These are phyloP conservation scores for Odocoileus hemionus DNA, from an alignment of 2,113 vertebrate genomes.

Conservation along the genomic window DNA sequence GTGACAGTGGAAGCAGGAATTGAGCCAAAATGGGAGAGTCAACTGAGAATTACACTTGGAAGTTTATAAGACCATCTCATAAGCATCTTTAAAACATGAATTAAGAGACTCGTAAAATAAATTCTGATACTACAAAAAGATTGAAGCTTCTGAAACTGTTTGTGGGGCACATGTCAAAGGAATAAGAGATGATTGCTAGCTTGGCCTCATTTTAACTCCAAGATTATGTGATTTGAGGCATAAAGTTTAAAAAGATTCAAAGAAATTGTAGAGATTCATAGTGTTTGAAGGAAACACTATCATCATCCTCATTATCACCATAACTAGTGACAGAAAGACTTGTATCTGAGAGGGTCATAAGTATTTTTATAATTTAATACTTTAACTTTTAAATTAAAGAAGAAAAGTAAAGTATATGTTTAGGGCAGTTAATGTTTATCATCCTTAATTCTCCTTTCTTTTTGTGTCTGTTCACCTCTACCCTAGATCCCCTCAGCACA, in stretches of 20 bases:
- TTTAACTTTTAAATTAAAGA: background rate
- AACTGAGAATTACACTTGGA: background rate
- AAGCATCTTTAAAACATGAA: background rate
- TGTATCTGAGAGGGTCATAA: background rate
- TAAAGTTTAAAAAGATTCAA: background rate
- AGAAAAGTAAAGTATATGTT: background rate
- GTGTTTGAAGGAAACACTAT: background rate
- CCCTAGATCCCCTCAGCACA: background rate
- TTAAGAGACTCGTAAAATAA: background rate
- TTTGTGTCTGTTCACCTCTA: background rate
- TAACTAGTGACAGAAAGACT: background rate
- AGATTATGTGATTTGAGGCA: background rate
- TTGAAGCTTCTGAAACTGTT: background rate
- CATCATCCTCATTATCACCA: background rate
- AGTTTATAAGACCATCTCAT: background rate
- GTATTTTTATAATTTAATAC: background rate
- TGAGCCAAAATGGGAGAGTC: background rate
- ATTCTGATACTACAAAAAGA: background rate
- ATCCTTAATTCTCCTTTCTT: background rate
- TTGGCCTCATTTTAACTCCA: background rate
- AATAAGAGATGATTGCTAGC: background rate
- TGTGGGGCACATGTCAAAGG: background rate
- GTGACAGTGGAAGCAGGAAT: background rate
- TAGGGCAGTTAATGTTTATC: background rate
- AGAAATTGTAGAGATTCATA: background rate